Evolutionary conservation across 2,888 invertebrate genomes (phyloP), one percentile per base, ranked within the genome.

Genomic region (Polydrusus pterygomalis): DNA sequence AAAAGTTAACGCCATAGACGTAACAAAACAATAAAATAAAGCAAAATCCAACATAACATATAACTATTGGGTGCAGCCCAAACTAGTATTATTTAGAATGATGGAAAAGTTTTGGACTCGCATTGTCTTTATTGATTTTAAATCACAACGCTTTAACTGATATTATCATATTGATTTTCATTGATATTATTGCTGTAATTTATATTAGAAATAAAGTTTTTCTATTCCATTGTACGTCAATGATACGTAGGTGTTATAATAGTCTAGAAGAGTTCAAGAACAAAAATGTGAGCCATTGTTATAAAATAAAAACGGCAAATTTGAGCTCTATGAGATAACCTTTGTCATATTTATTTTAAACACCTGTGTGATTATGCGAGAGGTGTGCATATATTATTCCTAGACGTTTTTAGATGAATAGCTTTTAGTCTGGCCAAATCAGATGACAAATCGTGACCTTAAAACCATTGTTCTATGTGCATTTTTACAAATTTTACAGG

Each of bases 241-340:
- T 74, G 69, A 13, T 8, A 40, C 54, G 74, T 74, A 62, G 74
- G 74, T 30, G 74, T 74, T 63, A 18, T 49, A 60, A 45, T 60
- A 62, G 58, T 63, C 74, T 70, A 65, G 69, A 74, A 74, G 74
- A 74, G 74, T 63, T 63, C 74, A 74, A 64, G 65, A 54, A 74
- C 67, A 74, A 47, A 73, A 74, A 74, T 64, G 34, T 54, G 64
- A 69, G 25, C 74, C 74, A 74, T 74, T 74, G 74, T 74, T 70
- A 58, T 58, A 65, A 30, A 64, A 56, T 56, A 49, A 74, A 63
- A 62, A 63, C 34, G 34, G 74, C 70, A 74, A 70, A 69, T 74
- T 49, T 56, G 40, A 40, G 60, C 69, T 47, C 51, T 62, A 68
- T 38, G 67, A 69, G 74, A 74, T 62, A 74, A 69, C 45, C 69